Percentiles rank a stretch among this genome's conserved stretches.
phyloP scores from a whole-genome alignment of 1,140 invertebrate genomes.

The Neotoxoptera formosana region DNA sequence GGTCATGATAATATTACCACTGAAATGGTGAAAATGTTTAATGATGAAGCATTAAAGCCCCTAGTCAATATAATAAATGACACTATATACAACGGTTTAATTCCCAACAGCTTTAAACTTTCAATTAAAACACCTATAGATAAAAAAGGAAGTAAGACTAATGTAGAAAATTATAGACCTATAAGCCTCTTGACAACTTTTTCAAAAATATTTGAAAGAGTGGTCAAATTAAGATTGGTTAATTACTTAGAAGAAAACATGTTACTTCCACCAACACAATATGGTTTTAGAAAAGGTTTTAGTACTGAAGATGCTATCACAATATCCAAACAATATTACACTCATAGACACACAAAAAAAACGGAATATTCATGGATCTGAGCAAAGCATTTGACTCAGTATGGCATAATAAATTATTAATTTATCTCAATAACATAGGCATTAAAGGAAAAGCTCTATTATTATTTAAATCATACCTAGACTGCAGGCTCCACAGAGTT shows the following conservation, averaged over 20 bases:
- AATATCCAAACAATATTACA: neutral
- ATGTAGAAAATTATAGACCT: no score
- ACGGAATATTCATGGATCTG: slow-evolving; percentile 9
- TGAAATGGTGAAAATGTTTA: slow-evolving; percentile 17
- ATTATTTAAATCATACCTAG: slow-evolving; percentile 11
- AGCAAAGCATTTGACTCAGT: neutral
- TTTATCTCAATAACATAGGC: neutral
- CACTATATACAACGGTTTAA: neutral
- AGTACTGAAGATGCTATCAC: neutral
- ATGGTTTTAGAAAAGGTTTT: no score
- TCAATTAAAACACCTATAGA: no score
- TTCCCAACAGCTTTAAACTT: neutral
- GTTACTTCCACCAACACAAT: no score
- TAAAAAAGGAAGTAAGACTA: no score
- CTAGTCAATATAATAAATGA: neutral
- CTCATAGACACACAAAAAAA: slow-evolving; percentile 13
- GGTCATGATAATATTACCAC: slow-evolving; percentile 10
- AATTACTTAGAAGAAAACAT: no score
- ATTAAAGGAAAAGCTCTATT: slow-evolving; percentile 10
- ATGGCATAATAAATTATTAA: slow-evolving; percentile 7
- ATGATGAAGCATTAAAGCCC: neutral
- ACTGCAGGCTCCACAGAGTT: neutral
- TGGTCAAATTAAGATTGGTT: no score
- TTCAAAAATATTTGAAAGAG: no score
- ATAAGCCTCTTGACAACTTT: no score